A percentile compares a stretch with the other conserved stretches of the same genome.
phyloP scores from a whole-genome alignment of 1,140 invertebrate genomes.

The Trissolcus basalis region DNA sequence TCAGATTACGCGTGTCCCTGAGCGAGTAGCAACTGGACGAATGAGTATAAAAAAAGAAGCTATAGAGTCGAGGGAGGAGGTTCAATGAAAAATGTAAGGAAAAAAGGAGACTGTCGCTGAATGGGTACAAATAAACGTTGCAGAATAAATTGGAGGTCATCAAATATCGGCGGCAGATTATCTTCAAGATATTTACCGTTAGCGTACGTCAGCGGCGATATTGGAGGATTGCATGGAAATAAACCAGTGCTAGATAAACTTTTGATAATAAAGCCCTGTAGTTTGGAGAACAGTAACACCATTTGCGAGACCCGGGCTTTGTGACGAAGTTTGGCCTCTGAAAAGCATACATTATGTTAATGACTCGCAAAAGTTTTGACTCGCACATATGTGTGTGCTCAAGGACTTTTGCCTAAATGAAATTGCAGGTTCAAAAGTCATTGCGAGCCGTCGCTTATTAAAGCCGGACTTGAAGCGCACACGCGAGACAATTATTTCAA shows the following conservation, averaged over 20 bases:
- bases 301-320: conserved; percentile 68
- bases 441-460: conserved; percentile 31
- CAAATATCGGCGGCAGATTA: conserved; percentile 43
- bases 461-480: conserved; percentile 12
- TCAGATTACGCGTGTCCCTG: conserved; percentile 43
- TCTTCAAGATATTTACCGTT: conserved; percentile 66
- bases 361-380: conserved; percentile 36
- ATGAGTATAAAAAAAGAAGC: neutral
- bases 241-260: conserved; percentile 63
- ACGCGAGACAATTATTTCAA: conserved; percentile 14
- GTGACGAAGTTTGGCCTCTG: conserved; percentile 66
- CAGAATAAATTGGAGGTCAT: conserved; percentile 47
- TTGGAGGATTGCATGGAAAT: conserved; percentile 72
- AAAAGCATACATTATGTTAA: conserved; percentile 55
- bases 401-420: conserved; percentile 38
- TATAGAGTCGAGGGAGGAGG: neutral
- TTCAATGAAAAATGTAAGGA: neutral
- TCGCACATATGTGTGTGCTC: conserved; percentile 36
- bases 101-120: conserved; percentile 2
- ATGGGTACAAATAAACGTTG: conserved; percentile 32
- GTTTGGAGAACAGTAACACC: conserved; percentile 71
- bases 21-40: neutral
- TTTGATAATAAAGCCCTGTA: conserved; percentile 69
- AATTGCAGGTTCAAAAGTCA: conserved; percentile 39
- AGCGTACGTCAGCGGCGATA: conserved; percentile 69